A percentile compares a stretch with the other conserved stretches of the same genome.
Conservation (phyloP, 64 coral and sea anemone species). For the Actinia tenebrosa region DNA sequence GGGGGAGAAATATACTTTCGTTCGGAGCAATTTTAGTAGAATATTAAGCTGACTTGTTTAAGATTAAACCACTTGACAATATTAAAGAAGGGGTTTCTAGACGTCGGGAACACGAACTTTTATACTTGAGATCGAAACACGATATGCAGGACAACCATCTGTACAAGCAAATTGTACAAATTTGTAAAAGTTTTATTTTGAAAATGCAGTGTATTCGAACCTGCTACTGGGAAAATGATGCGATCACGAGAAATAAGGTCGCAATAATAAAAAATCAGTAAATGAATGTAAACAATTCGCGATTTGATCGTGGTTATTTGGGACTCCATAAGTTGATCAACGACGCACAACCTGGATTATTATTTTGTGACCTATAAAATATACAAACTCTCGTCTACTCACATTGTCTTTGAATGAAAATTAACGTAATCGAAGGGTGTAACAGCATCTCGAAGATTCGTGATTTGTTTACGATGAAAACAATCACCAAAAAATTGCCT, state of each 20-base stretch:
- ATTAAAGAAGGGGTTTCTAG: not conserved
- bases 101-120: not conserved
- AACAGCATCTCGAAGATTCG: not conserved
- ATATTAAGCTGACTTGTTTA: not conserved
- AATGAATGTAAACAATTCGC: constrained; percentile 4
- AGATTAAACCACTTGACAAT: not conserved
- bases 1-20: not conserved
- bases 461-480: not conserved
- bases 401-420: not conserved
- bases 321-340: not conserved
- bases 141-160: not conserved
- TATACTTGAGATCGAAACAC: not conserved
- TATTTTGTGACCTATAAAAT: constrained; percentile 1
- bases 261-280: not conserved
- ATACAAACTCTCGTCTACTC: not conserved
- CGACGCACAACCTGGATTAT: not conserved
- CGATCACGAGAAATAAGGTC: constrained; percentile 1
- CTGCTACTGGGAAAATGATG: not conserved
- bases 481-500: not conserved
- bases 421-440: not conserved
- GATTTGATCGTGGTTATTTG: constrained; percentile 1
- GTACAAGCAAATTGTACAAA: not conserved
- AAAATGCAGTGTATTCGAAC: not conserved
- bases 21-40: not conserved
- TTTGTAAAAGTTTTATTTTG: not conserved